phyloP scores from a whole-genome alignment of 2,888 invertebrate genomes.

The Neocrepidodera transversa region DNA sequence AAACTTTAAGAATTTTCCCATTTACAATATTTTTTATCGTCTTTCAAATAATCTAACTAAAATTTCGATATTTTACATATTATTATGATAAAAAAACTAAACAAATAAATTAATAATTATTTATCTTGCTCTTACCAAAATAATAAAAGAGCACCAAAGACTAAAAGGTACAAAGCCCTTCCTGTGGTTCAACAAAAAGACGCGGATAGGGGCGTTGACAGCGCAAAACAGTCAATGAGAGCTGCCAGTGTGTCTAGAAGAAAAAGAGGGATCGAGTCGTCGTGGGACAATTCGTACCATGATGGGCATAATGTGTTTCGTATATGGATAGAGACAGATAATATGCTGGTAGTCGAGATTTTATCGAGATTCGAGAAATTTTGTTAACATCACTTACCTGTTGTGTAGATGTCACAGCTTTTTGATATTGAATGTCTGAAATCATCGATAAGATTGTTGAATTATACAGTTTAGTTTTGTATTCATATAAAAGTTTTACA shows the following conservation, averaged over 20 bases:
- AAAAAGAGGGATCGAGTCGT: conserved; percentile 25
- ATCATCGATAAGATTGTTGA: not conserved
- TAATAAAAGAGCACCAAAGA: conserved; percentile 3
- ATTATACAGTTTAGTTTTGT: too few species aligned
- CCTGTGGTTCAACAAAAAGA: conserved; percentile 33
- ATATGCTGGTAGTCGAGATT: conserved; percentile 51
- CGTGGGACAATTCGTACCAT: conserved; percentile 21
- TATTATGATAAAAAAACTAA: too few species aligned
- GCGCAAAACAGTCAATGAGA: conserved; percentile 36
- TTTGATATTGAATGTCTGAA: not conserved
- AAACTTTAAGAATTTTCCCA: too few species aligned
- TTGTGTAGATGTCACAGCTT: conserved; percentile 29
- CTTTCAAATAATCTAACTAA: too few species aligned
- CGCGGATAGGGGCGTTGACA: conserved; percentile 40
- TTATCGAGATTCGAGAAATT: conserved; percentile 40
- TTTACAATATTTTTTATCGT: too few species aligned
- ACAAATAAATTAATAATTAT: too few species aligned
- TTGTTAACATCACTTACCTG: conserved; percentile 41
- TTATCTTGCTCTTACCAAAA: too few species aligned
- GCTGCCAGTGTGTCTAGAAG: conserved; percentile 33
- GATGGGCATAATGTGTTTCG: conserved; percentile 1
- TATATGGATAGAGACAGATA: conserved; percentile 7
- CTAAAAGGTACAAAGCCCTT: conserved; percentile 25
- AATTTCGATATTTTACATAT: too few species aligned
- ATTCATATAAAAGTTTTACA: too few species aligned